Conservation (phyloP, 2,888 invertebrate species). For the Caenorhabditis sp. region DNA sequence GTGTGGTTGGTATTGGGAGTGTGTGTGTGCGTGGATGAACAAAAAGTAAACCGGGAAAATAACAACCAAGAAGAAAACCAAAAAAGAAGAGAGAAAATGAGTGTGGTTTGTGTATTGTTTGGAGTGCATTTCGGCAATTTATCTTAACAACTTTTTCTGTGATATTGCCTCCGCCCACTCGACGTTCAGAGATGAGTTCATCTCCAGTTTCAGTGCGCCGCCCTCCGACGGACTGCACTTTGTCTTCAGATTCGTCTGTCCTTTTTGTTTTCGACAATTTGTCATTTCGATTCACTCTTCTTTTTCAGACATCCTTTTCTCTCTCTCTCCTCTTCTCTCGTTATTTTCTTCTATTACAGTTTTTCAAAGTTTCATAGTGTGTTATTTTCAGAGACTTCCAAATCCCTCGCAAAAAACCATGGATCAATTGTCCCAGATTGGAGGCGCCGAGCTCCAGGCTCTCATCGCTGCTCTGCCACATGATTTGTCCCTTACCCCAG, state of each 20-base stretch:
- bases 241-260: slow-evolving; percentile 58
- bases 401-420: slow-evolving; percentile 12
- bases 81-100: slow-evolving; percentile 24
- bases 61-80: slow-evolving; percentile 4
- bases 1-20: slow-evolving; percentile 11
- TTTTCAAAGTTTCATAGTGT: not conserved
- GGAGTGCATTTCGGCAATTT: not conserved
- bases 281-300: slow-evolving; percentile 31
- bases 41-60: slow-evolving; percentile 22
- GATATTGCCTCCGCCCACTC: not conserved
- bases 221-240: slow-evolving; percentile 39
- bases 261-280: slow-evolving; percentile 62
- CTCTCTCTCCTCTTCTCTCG: not conserved
- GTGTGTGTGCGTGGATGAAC: slow-evolving; percentile 19
- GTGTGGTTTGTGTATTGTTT: slow-evolving; percentile 34
- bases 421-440: slow-evolving; percentile 51
- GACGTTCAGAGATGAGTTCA: slow-evolving; percentile 39
- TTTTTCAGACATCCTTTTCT: slow-evolving; percentile 16
- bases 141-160: not conserved
- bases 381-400: slow-evolving; percentile 32
- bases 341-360: slow-evolving; percentile 12
- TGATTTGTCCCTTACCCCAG: slow-evolving; percentile 49
- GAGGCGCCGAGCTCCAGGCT: slow-evolving; percentile 58
- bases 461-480: slow-evolving; percentile 61
- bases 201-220: slow-evolving; percentile 42